A percentile compares a stretch with the other conserved stretches of the same genome.
These are phyloP conservation scores for Oxystoma pomonae DNA, from an alignment of 2,888 invertebrate species.

Conservation along the genomic window DNA sequence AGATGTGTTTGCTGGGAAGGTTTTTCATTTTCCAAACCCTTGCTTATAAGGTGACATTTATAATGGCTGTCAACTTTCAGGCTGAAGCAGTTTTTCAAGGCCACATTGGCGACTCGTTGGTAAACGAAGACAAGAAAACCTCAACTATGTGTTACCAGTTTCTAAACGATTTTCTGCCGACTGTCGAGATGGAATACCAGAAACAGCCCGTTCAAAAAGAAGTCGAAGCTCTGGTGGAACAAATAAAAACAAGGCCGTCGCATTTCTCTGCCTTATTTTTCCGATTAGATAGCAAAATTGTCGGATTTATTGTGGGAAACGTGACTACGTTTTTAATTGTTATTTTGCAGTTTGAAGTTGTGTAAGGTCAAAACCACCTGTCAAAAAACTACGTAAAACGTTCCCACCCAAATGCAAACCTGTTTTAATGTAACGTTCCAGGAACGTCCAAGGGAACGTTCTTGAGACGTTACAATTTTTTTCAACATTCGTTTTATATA, in stretches of 20 bases:
- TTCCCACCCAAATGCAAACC: too few relatives aligned
- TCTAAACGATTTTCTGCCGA: background rate
- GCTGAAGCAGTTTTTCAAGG: background rate
- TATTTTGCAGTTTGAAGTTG: background rate
- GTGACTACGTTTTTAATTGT: background rate
- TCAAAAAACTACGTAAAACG: too few relatives aligned
- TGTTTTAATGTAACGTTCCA: too few relatives aligned
- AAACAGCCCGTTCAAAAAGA: background rate
- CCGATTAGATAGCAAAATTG: background rate
- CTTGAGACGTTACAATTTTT: too few relatives aligned
- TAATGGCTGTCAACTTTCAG: too few relatives aligned
- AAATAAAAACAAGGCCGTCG: background rate
- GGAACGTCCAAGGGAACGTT: too few relatives aligned
- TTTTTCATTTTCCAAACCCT: too few relatives aligned
- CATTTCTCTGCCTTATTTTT: background rate
- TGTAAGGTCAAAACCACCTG: background rate
- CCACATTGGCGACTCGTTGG: background rate
- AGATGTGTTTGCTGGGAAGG: too few relatives aligned
- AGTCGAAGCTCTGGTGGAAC: background rate
- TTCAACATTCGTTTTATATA: too few relatives aligned
- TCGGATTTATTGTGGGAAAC: background rate
- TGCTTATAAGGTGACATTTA: too few relatives aligned
- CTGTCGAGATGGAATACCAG: background rate
- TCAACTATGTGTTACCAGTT: background rate
- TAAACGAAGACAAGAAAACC: background rate